phyloP scores from a whole-genome alignment of 1,140 invertebrate species.

The Proctacanthus coquilletti region DNA sequence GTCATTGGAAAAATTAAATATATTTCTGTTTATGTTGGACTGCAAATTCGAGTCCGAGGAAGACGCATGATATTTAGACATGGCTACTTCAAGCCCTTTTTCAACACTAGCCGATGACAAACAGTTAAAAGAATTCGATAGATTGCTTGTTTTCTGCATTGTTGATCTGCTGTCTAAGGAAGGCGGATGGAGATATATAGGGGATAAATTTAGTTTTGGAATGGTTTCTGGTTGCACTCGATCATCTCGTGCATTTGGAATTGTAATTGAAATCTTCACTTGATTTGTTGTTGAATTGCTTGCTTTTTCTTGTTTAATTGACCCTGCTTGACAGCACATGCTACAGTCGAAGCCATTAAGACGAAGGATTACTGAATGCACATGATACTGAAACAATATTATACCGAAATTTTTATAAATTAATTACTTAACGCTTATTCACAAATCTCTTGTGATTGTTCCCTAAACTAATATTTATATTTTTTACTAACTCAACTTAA shows the following conservation, averaged over 20 bases:
- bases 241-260: not conserved
- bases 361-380: conserved; percentile 42
- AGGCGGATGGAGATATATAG: conserved; percentile 21
- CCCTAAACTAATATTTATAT: too few species aligned
- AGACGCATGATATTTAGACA: not conserved
- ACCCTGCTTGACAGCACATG: conserved; percentile 22
- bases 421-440: too few species aligned
- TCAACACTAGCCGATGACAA: conserved; percentile 13
- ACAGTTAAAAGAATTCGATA: conserved; percentile 24
- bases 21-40: conserved; percentile 16
- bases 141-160: conserved; percentile 12
- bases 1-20: conserved; percentile 26
- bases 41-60: conserved; percentile 24
- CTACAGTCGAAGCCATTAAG: conserved; percentile 35
- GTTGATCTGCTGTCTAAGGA: conserved; percentile 6
- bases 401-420: too few species aligned
- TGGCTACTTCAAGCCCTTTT: conserved; percentile 1
- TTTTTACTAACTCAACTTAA: too few species aligned
- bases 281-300: conserved; percentile 7
- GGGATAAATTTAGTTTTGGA: conserved; percentile 20
- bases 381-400: conserved; percentile 38
- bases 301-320: conserved; percentile 6
- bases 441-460: too few species aligned
- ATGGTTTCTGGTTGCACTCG: conserved; percentile 13
- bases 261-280: conserved; percentile 1